Evolutionary conservation across 2,113 vertebrate species (phyloP).

Genomic region (Bucco capensis): DNA sequence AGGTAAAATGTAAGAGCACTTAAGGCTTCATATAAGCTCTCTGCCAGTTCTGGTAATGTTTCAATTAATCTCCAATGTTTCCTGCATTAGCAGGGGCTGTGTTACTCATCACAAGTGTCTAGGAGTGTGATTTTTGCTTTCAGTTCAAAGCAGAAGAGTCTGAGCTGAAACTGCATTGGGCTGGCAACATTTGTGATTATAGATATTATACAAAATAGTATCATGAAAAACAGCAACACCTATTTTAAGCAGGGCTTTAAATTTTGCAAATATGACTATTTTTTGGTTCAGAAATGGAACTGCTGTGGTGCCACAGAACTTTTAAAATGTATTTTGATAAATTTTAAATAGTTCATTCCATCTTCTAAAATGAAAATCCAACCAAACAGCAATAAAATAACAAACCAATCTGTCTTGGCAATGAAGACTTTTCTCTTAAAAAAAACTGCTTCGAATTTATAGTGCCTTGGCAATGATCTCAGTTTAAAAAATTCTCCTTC

Average conservation of each 20-base stretch:
- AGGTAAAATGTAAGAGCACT: background rate
- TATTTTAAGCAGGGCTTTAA: background rate
- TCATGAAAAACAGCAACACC: background rate
- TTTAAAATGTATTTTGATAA: background rate
- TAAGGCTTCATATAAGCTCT: background rate
- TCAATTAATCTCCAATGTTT: background rate
- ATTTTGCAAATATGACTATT: background rate
- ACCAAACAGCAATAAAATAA: background rate
- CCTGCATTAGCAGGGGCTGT: background rate
- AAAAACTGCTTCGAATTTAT: conserved; percentile 17
- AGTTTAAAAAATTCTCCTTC: background rate
- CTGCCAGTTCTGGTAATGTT: background rate
- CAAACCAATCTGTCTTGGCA: background rate
- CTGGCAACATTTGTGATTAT: background rate
- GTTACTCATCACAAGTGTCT: background rate
- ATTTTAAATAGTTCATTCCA: background rate
- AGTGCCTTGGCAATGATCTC: background rate
- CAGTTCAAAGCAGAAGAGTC: background rate
- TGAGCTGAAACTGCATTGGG: background rate
- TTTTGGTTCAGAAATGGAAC: background rate
- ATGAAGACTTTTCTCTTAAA: background rate
- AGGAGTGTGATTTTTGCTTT: background rate
- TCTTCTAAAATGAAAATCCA: background rate
- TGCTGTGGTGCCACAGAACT: background rate
- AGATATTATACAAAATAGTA: background rate